Evolutionary conservation across 2,888 invertebrate genomes (phyloP), one percentile per base, ranked within the genome.

Genomic region (Pachydiplax longipennis): DNA sequence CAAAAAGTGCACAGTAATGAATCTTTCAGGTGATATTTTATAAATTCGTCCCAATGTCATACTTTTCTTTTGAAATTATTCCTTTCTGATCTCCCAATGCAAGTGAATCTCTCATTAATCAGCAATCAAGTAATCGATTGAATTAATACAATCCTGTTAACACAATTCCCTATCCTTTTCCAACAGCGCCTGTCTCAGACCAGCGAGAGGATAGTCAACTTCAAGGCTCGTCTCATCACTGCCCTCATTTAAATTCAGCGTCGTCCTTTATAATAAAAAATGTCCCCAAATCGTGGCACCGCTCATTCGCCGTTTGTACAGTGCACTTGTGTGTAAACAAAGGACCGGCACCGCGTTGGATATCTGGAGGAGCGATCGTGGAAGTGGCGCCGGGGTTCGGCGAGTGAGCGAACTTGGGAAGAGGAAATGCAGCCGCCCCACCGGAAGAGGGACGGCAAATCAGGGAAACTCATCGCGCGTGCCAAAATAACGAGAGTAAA

Each of bases 161-260:
- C 44, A 44, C 44, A 44, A 44, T 44, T 0, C 8, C 10, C 44
- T 44, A 44, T 44, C 44, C 4, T 93, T 92, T 92, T 92, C 92
- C 94, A 94, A 90, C 94, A 96, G 96, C 96, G 96, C 93, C 95
- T 98, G 94, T 98, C 98, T 91, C 97, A 97, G 94, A 98, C 98
- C 94, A 98, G 98, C 94, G 98, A 98, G 95, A 96, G 97, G 94
- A 96, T 98, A 95, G 98, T 98, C 93, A 98, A 98, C 96, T 98
- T 97, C 96, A 98, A 98, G 95, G 98, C 98, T 94, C 96, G 97
- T 95, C 95, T 98, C 93, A 97, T 98, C 94, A 98, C 98, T 93
- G 97, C 98, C 93, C 96, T 98, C 94, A 98, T 98, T 95, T 98
- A 97, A 96, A 92, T 91, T 80, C 81, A 31, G 25, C 31, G 12